Percentiles rank a stretch among this genome's conserved stretches.
phyloP scores from a whole-genome alignment of 2,888 invertebrate species.

The Caenorhabditis sulstoni region DNA sequence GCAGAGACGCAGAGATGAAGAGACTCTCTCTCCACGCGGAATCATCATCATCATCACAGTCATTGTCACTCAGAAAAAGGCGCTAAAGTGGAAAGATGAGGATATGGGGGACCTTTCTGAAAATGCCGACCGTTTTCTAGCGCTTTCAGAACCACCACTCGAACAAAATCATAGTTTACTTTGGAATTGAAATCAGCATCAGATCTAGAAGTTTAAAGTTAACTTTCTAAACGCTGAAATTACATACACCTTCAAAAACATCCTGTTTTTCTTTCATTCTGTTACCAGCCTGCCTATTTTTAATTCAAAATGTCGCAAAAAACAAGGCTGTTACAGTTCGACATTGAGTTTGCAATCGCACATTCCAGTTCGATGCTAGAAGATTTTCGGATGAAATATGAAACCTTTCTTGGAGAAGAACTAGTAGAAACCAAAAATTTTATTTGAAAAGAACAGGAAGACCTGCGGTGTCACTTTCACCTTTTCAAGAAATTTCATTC shows the following conservation, averaged over 20 bases:
- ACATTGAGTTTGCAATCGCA: too few relatives aligned
- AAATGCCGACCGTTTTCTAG: not conserved
- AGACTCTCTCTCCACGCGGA: not conserved
- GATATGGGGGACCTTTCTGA: constrained; percentile 4
- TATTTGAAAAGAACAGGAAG: constrained; percentile 14
- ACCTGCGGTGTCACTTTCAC: constrained; percentile 33
- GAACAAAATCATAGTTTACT: too few relatives aligned
- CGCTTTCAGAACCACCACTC: not conserved
- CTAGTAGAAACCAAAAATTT: constrained; percentile 8
- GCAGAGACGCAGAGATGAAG: constrained; percentile 19
- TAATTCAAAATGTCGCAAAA: not conserved
- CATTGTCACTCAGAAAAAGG: constrained; percentile 22
- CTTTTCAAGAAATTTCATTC: not conserved
- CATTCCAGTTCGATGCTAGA: too few relatives aligned
- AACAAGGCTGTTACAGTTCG: constrained; percentile 17
- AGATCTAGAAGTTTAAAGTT: too few relatives aligned
- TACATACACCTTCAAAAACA: not conserved
- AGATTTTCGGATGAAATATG: not conserved
- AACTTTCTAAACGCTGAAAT: too few relatives aligned
- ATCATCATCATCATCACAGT: constrained; percentile 27
- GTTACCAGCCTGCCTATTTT: constrained; percentile 1
- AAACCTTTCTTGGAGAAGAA: constrained; percentile 8
- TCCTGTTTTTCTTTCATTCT: not conserved
- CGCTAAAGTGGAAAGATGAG: constrained; percentile 22
- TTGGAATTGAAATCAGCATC: not conserved